Percentiles rank a stretch among this genome's conserved stretches.
Evolutionary conservation across 1,140 invertebrate species (phyloP).

Genomic region (Panagrolaimus sp.): DNA sequence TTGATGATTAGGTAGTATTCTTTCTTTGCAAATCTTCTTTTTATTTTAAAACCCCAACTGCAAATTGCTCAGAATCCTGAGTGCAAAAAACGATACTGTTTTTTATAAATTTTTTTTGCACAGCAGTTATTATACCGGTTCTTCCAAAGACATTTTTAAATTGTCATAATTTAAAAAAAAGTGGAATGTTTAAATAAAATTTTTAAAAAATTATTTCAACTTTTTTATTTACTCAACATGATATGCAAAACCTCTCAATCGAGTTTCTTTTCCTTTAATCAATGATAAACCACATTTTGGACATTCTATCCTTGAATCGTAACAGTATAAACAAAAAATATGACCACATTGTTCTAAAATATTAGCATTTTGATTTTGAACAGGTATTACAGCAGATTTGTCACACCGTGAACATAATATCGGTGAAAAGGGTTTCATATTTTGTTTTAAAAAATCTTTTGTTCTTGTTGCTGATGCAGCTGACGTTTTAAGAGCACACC

Average conservation of each 20-base stretch:
- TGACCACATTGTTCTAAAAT: slow-evolving; percentile 9
- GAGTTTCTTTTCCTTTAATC: not conserved
- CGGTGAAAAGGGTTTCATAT: slow-evolving; percentile 7
- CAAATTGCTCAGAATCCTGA: too few relatives aligned
- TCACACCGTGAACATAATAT: slow-evolving; percentile 6
- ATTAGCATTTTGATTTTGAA: not conserved
- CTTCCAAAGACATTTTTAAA: too few relatives aligned
- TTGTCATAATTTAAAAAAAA: too few relatives aligned
- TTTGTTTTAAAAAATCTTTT: not conserved
- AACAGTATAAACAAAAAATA: slow-evolving; percentile 10
- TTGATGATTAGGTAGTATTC: too few relatives aligned
- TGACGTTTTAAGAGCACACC: not conserved
- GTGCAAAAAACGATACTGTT: too few relatives aligned
- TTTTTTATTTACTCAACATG: not conserved
- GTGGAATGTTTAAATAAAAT: too few relatives aligned
- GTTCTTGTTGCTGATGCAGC: not conserved
- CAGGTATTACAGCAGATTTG: slow-evolving; percentile 2
- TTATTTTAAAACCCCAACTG: too few relatives aligned
- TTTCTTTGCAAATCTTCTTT: too few relatives aligned
- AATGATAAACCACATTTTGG: slow-evolving; percentile 1
- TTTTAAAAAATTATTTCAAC: too few relatives aligned
- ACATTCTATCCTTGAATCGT: not conserved
- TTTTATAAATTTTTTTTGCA: too few relatives aligned
- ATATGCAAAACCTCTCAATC: not conserved
- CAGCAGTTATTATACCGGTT: too few relatives aligned